A percentile compares a stretch with the other conserved stretches of the same genome.
Conservation (phyloP, 2,888 invertebrate species). For the Ephialtes manifestator region DNA sequence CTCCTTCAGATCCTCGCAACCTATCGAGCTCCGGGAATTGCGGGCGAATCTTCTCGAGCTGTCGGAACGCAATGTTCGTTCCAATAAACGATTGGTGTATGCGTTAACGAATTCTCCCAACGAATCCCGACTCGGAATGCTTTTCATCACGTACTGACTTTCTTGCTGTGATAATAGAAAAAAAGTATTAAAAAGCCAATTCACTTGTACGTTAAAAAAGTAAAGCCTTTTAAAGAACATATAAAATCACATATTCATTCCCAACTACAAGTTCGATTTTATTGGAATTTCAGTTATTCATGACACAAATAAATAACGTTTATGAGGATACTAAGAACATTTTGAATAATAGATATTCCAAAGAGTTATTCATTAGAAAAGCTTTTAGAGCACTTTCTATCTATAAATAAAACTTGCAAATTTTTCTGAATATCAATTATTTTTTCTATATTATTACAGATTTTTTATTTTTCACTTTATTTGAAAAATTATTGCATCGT, state of each 20-base stretch:
- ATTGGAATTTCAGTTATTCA: too few relatives aligned
- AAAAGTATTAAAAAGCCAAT: not conserved
- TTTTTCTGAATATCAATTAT: too few relatives aligned
- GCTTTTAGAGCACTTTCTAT: too few relatives aligned
- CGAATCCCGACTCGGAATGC: conserved; percentile 83
- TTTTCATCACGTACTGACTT: conserved; percentile 89
- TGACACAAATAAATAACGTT: too few relatives aligned
- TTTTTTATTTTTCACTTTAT: too few relatives aligned
- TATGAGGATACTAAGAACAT: too few relatives aligned
- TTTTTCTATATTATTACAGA: too few relatives aligned
- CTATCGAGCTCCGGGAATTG: conserved; percentile 69
- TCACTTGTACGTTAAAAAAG: not conserved
- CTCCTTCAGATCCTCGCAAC: conserved; percentile 71
- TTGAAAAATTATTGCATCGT: too few relatives aligned
- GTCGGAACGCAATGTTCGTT: conserved; percentile 84
- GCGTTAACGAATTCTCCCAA: conserved; percentile 86
- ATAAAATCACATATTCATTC: not conserved
- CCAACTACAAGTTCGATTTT: too few relatives aligned
- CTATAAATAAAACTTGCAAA: too few relatives aligned
- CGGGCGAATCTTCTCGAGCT: conserved; percentile 74
- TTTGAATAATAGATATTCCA: too few relatives aligned
- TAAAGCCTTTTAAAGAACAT: not conserved
- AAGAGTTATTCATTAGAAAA: too few relatives aligned
- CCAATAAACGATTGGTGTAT: conserved; percentile 85
- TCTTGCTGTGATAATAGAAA: conserved; percentile 88